These are phyloP conservation scores for Notodonta dromedarius DNA, from an alignment of 2,888 invertebrate species.

Conservation along the genomic window DNA sequence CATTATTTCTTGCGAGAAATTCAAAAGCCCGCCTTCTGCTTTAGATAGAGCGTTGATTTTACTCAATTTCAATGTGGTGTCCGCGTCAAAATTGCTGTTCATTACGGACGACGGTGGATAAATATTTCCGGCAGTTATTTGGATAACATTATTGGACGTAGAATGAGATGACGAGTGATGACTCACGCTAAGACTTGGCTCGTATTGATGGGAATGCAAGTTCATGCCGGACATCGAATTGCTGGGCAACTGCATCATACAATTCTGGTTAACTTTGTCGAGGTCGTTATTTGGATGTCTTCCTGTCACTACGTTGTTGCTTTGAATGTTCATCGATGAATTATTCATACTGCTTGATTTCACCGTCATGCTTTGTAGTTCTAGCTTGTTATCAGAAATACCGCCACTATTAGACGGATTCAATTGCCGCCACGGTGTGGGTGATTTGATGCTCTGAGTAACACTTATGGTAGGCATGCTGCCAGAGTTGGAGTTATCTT, in stretches of 20 bases:
- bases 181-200: constrained; percentile 65
- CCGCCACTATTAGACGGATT: constrained; percentile 49
- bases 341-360: constrained; percentile 62
- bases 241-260: constrained; percentile 65
- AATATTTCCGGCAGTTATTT: constrained; percentile 78
- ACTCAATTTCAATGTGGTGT: constrained; percentile 76
- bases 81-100: constrained; percentile 74
- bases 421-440: constrained; percentile 77
- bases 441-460: constrained; percentile 75
- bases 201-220: constrained; percentile 73
- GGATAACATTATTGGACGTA: constrained; percentile 75
- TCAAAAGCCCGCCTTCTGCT: constrained; percentile 76
- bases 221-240: constrained; percentile 59
- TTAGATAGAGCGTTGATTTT: constrained; percentile 79
- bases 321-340: constrained; percentile 64
- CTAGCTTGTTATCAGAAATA: constrained; percentile 64
- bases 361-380: constrained; percentile 66
- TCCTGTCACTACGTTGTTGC: constrained; percentile 53
- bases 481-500: constrained; percentile 63
- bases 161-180: constrained; percentile 71
- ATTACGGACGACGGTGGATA: constrained; percentile 71
- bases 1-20: constrained; percentile 79
- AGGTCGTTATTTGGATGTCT: constrained; percentile 64
- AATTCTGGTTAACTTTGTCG: constrained; percentile 71
- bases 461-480: constrained; percentile 77